Percentiles rank a stretch among this genome's conserved stretches.
Conservation (phyloP, 1,140 invertebrate genomes). For the Holcopasites calliopsidis region DNA sequence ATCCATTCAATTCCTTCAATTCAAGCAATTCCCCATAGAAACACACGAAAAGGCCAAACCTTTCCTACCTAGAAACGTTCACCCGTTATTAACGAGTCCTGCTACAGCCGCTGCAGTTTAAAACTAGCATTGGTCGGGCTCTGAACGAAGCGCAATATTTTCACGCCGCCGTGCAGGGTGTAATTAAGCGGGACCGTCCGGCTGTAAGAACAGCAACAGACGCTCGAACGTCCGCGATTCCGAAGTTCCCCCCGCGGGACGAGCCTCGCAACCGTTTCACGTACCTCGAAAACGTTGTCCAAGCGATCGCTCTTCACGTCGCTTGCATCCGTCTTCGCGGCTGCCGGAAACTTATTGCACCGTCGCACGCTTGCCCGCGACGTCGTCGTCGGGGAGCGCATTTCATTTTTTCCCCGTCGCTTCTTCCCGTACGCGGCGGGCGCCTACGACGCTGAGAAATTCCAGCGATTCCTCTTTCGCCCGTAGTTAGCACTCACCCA, state of each 20-base stretch:
- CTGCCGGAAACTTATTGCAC: conserved; percentile 23
- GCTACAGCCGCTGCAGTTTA: conserved; percentile 16
- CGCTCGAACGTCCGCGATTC: conserved; percentile 49
- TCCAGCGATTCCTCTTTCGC: conserved; percentile 12
- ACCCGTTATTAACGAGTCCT: not conserved
- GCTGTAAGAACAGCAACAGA: conserved; percentile 63
- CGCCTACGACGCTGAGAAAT: conserved; percentile 28
- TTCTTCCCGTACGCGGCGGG: not conserved
- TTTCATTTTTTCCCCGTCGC: conserved; percentile 21
- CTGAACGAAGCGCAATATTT: conserved; percentile 48
- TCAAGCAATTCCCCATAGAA: too few species aligned
- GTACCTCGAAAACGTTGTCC: not conserved
- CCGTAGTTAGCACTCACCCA: conserved; percentile 1
- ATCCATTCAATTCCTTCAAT: too few species aligned
- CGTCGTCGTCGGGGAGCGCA: not conserved
- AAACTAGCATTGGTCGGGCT: conserved; percentile 36
- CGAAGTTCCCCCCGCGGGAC: conserved; percentile 14
- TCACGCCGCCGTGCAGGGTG: conserved; percentile 46
- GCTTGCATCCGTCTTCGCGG: conserved; percentile 40
- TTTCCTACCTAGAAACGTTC: too few species aligned
- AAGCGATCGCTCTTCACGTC: conserved; percentile 24
- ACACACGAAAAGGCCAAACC: too few species aligned
- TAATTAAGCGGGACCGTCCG: conserved; percentile 58
- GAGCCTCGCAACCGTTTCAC: not conserved
- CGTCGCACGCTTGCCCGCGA: not conserved